Evolutionary conservation across 2,888 invertebrate species (phyloP), one percentile per base, ranked within the genome.

Genomic region (Chrysotoxum bicinctum): DNA sequence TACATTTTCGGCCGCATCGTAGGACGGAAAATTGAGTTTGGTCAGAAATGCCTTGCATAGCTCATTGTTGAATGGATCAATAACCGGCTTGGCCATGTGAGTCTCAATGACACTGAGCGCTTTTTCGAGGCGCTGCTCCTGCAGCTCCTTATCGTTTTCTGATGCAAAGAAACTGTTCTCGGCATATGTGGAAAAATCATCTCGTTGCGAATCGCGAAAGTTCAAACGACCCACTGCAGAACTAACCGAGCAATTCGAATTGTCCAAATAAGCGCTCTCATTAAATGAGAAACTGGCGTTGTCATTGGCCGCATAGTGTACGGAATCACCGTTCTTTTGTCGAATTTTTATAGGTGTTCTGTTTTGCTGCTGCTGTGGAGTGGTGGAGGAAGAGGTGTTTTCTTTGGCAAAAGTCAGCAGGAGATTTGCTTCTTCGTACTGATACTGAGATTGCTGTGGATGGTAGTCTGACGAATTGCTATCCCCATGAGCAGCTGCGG

Each of bases 21-120:
- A 93, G 88, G 92, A 94, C 0, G 97, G 96, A 89, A 97, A 97
- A 88, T 95, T 94, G 2, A 96, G 94, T 89, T 95, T 94, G 74
- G 94, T 94, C 88, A 98, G 92, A 82, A 98, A 93, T 21, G 94
- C 94, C 54, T 94, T 93, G 80, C 97, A 94, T 35, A 97, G 92
- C 77, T 94, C 94, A 82, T 94, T 94, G 90, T 95, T 96, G 90
- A 98, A 98, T 0, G 98, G 98, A 94, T 98, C 96, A 66, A 96
- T 94, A 12, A 90, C 90, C 66, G 90, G 88, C 81, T 91, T 92
- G 12, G 89, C 89, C 87, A 92, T 54, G 79, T 92, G 92, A 3
- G 90, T 90, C 1, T 90, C 90, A 23, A 92, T 92, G 0, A 91
- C 89, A 70, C 89, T 89, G 35, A 91, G 75, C 0, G 92, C 92